phyloP scores from a whole-genome alignment of 2,113 vertebrate genomes.

The Paramisgurnus dabryanus region DNA sequence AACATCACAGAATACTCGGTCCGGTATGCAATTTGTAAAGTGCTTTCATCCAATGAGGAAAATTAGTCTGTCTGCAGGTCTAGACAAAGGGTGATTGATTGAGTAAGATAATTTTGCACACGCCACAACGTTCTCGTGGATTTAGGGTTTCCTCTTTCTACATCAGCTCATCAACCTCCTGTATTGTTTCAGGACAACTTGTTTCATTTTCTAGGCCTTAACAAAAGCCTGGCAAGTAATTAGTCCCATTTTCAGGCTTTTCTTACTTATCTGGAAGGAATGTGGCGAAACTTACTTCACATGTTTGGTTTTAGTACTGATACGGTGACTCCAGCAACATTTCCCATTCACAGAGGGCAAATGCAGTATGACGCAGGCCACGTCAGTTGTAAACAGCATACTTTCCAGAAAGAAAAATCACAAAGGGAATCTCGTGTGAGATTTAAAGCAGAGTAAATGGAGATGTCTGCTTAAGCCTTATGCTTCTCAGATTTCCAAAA shows the following conservation, averaged over 20 bases:
- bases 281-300: conserved; percentile 31
- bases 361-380: background rate
- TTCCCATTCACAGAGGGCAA: conserved; percentile 4
- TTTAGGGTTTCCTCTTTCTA: conserved; percentile 2
- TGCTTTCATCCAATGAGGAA: conserved; percentile 47
- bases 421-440: too few relatives aligned
- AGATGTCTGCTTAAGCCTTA: too few relatives aligned
- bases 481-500: too few relatives aligned
- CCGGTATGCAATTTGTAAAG: conserved; percentile 41
- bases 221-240: conserved; percentile 28
- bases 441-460: too few relatives aligned
- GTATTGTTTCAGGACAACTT: conserved; percentile 6
- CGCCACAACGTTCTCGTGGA: conserved; percentile 1
- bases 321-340: conserved; percentile 41
- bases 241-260: conserved; percentile 29
- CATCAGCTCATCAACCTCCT: conserved; percentile 15
- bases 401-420: background rate
- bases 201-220: conserved; percentile 31
- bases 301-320: conserved; percentile 36
- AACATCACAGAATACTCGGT: conserved; percentile 43
- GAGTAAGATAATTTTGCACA: conserved; percentile 37
- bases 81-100: conserved; percentile 49
- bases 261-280: conserved; percentile 51
- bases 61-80: conserved; percentile 52
- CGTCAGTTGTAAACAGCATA: background rate